Percentiles rank a stretch among this genome's conserved stretches.
Evolutionary conservation across 2,888 invertebrate genomes (phyloP).

Genomic region (Graphium colonna): DNA sequence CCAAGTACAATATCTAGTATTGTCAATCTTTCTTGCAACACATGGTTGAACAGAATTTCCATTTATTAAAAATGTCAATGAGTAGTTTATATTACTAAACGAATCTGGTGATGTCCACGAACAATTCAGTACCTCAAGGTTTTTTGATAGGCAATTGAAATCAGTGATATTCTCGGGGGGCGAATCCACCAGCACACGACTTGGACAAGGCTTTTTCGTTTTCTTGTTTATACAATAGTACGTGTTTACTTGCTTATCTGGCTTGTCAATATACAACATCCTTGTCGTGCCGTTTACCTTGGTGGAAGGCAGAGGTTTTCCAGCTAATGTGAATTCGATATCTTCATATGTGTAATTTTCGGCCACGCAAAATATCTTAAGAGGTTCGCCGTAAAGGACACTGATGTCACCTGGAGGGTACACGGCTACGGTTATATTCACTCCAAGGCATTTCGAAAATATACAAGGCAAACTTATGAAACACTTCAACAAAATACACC

Average conservation of each 20-base stretch:
- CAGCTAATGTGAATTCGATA: slow-evolving; percentile 60
- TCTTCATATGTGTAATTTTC: slow-evolving; percentile 61
- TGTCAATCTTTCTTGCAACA: slow-evolving; percentile 33
- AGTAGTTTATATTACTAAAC: slow-evolving; percentile 54
- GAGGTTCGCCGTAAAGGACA: slow-evolving; percentile 79
- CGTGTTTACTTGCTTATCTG: slow-evolving; percentile 70
- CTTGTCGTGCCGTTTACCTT: slow-evolving; percentile 83
- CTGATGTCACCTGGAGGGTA: slow-evolving; percentile 79
- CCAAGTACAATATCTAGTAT: slow-evolving; percentile 51
- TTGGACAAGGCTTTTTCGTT: slow-evolving; percentile 47
- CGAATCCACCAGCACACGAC: slow-evolving; percentile 63
- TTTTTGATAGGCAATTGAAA: slow-evolving; percentile 86
- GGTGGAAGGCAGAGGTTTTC: slow-evolving; percentile 47
- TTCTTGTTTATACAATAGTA: slow-evolving; percentile 76
- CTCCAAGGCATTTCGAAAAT: slow-evolving; percentile 53
- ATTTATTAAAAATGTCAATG: slow-evolving; percentile 48
- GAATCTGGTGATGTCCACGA: slow-evolving; percentile 82
- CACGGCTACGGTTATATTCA: slow-evolving; percentile 54
- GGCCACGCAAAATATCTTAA: slow-evolving; percentile 83
- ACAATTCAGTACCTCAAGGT: slow-evolving; percentile 87
- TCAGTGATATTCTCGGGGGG: slow-evolving; percentile 83
- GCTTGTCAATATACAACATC: slow-evolving; percentile 74
- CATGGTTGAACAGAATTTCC: slow-evolving; percentile 41
- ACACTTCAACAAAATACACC: slow-evolving; percentile 57
- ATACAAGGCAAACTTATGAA: slow-evolving; percentile 58